Base-by-base conservation (phyloP, 2,888 invertebrate species). In the Tiliacea citrago region DNA sequence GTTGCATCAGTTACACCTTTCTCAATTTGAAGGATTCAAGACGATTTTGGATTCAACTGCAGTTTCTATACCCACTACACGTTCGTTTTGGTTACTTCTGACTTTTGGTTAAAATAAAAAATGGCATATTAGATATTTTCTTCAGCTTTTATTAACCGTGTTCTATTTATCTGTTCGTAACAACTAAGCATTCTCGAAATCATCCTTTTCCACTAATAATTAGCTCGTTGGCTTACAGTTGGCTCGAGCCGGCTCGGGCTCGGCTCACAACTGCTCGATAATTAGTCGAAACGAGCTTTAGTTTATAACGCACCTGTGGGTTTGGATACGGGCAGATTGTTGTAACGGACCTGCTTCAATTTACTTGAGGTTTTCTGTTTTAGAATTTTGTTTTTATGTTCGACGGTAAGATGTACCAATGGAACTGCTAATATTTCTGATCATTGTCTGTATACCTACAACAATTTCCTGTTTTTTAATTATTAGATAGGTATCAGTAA, bases 211-310 rank as follows among this genome's bases (percentile, higher is more conserved):
- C 16, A 13, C 29, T 53, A 18, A 45, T 42, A 51, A 16, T 39
- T 71, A 66, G 51, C 39, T 68, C 35, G 60, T 24, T 24, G 55
- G 13, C n/a, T 55, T 13, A 45, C 73, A 45, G 45, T 73, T 73
- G 73, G 51, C 70, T 79, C 60, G 61, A 78, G 73, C 65, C 57
- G 24, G 29, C 63, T 24, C 67, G 13, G 24, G 63, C 45, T 66
- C 69, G 68, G 21, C 73, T 76, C 79, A 73, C 81, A 83, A 84
- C 86, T 79, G 78, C 75, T 67, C 77, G 82, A 82, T 88, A 88
- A 88, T 88, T 88, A 88, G 83, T 81, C 60, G 78, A 86, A 84
- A 84, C 82, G 58, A 71, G 73, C 73, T 74, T 78, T 83, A 73
- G 81, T 83, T 86, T 88, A 84, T 77, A 80, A 79, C 58, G 68